Evolutionary conservation across 2,797 vertebrate species (phyloP).

Genomic region (Syncerus caffer): DNA sequence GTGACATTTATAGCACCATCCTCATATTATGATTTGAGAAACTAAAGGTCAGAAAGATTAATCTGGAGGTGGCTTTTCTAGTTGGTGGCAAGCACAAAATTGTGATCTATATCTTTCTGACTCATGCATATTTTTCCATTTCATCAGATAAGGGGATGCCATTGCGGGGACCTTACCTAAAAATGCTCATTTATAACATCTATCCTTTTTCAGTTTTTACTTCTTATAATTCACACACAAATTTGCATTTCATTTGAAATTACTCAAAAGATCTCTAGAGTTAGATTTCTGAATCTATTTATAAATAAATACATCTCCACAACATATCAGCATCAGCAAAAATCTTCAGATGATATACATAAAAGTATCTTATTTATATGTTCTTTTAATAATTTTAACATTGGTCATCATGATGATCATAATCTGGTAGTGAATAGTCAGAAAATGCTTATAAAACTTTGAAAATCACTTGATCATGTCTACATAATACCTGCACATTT

Average conservation of each 20-base stretch:
- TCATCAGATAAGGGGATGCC: neutral
- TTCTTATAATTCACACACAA: neutral
- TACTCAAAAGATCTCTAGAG: neutral
- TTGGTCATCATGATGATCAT: neutral
- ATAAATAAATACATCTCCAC: neutral
- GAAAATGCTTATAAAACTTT: conserved; percentile 7
- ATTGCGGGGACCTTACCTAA: neutral
- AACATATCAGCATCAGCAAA: neutral
- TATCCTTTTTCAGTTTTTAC: neutral
- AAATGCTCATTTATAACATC: neutral
- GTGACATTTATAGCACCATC: neutral
- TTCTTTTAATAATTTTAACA: neutral
- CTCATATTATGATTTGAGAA: neutral
- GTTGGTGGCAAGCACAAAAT: neutral
- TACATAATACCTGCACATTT: neutral
- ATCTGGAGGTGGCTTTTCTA: neutral
- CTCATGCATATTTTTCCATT: neutral
- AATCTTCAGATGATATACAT: neutral
- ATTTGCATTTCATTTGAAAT: neutral
- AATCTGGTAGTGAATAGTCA: neutral
- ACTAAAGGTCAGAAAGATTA: neutral
- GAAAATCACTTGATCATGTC: neutral
- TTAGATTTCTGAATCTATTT: neutral
- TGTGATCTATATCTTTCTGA: neutral
- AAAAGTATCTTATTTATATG: neutral